A percentile compares a stretch with the other conserved stretches of the same genome.
These are phyloP conservation scores for Connochaetes taurinus DNA, from an alignment of 2,113 vertebrate genomes.

Conservation along the genomic window DNA sequence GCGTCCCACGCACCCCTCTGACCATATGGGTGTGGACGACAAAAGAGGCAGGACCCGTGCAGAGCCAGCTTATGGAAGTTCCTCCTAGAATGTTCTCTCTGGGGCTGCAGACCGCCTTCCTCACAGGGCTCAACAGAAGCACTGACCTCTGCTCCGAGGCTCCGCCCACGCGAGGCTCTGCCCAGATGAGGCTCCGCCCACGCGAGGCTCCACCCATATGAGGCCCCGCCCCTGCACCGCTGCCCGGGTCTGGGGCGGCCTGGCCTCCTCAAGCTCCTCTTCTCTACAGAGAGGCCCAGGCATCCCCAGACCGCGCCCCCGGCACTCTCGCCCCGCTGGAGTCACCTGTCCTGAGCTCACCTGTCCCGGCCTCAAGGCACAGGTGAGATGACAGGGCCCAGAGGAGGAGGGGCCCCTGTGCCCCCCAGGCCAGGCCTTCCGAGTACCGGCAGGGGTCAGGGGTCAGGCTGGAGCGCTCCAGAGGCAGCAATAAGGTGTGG, in stretches of 20 bases:
- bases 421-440: background rate
- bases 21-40: fast-evolving
- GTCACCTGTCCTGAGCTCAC: background rate
- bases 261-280: background rate
- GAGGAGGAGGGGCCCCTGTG: background rate
- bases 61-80: background rate
- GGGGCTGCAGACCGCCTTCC: background rate
- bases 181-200: background rate
- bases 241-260: background rate
- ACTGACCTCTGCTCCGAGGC: background rate
- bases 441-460: fast-evolving
- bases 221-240: fast-evolving
- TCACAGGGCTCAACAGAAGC: too few species aligned
- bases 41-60: background rate
- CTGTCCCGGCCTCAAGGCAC: background rate
- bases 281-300: background rate
- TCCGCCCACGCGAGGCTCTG: background rate
- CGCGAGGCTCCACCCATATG: fast-evolving
- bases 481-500: too few species aligned
- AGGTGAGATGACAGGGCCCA: too few species aligned
- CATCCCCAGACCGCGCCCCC: fast-evolving
- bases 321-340: fast-evolving
- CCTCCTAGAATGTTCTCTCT: background rate
- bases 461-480: background rate
- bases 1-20: background rate